Conservation (phyloP, 2,888 invertebrate species). For the Ochropacha duplaris region DNA sequence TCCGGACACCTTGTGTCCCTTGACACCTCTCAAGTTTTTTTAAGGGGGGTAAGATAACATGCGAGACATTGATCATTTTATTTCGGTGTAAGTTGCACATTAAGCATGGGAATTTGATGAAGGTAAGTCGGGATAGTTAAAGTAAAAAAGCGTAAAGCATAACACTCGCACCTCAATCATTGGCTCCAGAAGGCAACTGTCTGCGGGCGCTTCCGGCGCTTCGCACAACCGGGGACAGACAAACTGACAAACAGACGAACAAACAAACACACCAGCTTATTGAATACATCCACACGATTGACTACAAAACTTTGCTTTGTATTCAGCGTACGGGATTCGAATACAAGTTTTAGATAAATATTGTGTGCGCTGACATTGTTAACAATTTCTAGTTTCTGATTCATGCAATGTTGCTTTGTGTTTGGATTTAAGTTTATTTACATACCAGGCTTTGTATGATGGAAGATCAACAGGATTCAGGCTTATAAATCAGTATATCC, state of each 20-base stretch:
- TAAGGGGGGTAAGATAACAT: too few species aligned
- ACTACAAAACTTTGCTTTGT: neutral
- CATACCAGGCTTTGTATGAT: too few species aligned
- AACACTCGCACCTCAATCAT: neutral
- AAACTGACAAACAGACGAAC: slow-evolving; percentile 4
- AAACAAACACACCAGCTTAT: slow-evolving; percentile 26
- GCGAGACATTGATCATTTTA: too few species aligned
- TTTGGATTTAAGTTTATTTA: neutral
- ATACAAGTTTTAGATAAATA: slow-evolving; percentile 1
- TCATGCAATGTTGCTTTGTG: neutral
- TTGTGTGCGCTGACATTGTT: neutral
- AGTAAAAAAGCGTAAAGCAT: neutral
- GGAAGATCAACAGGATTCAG: too few species aligned
- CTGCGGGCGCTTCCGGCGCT: slow-evolving; percentile 25
- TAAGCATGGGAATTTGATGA: too few species aligned
- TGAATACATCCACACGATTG: slow-evolving; percentile 18
- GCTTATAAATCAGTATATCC: neutral
- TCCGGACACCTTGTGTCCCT: too few species aligned
- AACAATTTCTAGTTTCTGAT: neutral
- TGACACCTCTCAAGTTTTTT: too few species aligned
- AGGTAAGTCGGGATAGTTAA: neutral
- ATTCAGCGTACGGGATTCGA: neutral
- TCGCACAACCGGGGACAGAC: slow-evolving; percentile 20
- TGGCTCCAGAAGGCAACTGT: neutral
- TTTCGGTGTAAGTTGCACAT: too few species aligned